Base-by-base conservation (phyloP, 2,888 invertebrate genomes). In the Hirtodrosophila alboralis region DNA sequence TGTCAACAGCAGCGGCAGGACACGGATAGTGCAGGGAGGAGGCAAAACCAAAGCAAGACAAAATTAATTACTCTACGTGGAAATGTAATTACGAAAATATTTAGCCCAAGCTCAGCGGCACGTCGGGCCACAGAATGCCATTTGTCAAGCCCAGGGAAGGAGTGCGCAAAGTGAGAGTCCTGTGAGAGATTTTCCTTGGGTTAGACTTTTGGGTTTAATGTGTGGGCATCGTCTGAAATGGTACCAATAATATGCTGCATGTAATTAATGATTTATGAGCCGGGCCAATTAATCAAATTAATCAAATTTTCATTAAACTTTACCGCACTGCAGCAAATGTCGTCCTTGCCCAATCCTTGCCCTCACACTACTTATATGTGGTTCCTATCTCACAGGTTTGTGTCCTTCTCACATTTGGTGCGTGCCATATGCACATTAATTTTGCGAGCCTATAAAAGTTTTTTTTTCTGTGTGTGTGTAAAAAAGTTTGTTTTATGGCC, bases 1-100 rank as follows among this genome's bases (percentile, higher is more conserved):
- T 87, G 89, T 88, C 89, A 88, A 85, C 88, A 52, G 63, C 59
- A 47, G 40, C 40, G 47, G 34, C 23, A 34, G 27, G 33, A 33
- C 8, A 23, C 13, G 28, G 23, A 6, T 8, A 9, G 10, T 36
- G 34, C 37, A 10, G 9, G 43, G 34, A 4, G 57, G 43, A n/a
- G 54, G 45, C 56, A 52, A 69, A 69, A 65, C 73, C 79, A 78
- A 73, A 83, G 86, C 76, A 76, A 86, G 88, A 89, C 87, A 87
- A 89, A 88, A 88, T 89, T 88, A 89, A 88, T 89, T 88, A 88
- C 88, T 87, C 88, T 86, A 84, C 83, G 87, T 86, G 87, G 85
- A 88, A 89, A 88, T 88, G 88, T 88, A 88, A 88, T 88, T 88
- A 89, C 86, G 87, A 88, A 88, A 88, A 88, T 88, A 89, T 88